A percentile compares a stretch with the other conserved stretches of the same genome.
Conservation (phyloP, 2,797 vertebrate genomes). For the Pyrocephalus nanus region DNA sequence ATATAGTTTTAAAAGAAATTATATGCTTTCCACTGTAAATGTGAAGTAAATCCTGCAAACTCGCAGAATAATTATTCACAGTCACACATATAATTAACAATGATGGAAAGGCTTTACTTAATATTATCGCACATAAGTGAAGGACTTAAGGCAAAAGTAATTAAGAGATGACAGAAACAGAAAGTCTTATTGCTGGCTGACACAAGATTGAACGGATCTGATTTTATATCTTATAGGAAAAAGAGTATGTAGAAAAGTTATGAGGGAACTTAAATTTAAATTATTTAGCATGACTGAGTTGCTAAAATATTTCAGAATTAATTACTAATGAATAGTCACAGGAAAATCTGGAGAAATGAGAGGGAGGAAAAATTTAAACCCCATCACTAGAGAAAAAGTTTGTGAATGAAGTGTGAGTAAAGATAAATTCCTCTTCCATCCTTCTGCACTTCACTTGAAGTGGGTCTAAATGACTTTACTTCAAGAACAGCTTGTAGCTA, state of each 20-base stretch:
- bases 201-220: not conserved
- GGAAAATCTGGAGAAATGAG: not conserved
- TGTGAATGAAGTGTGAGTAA: constrained; percentile 1
- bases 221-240: not conserved
- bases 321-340: not conserved
- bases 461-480: not conserved
- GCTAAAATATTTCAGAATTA: constrained; percentile 50
- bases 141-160: constrained; percentile 34
- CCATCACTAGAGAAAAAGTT: not conserved
- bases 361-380: not conserved
- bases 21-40: not conserved
- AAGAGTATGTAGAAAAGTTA: not conserved
- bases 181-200: constrained; percentile 16
- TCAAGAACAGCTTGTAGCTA: not conserved
- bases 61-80: constrained; percentile 48
- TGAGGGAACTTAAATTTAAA: constrained; percentile 15
- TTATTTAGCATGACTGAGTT: not conserved
- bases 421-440: not conserved
- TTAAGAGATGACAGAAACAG: constrained; percentile 37
- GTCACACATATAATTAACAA: constrained; percentile 50
- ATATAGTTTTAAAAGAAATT: not conserved
- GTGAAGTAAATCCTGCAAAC: constrained; percentile 24
- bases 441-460: not conserved
- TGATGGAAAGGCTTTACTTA: constrained; percentile 37
- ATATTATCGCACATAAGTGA: constrained; percentile 27